Evolutionary conservation across 2,888 invertebrate species (phyloP).

Genomic region (Troglohyphantes excavatus): DNA sequence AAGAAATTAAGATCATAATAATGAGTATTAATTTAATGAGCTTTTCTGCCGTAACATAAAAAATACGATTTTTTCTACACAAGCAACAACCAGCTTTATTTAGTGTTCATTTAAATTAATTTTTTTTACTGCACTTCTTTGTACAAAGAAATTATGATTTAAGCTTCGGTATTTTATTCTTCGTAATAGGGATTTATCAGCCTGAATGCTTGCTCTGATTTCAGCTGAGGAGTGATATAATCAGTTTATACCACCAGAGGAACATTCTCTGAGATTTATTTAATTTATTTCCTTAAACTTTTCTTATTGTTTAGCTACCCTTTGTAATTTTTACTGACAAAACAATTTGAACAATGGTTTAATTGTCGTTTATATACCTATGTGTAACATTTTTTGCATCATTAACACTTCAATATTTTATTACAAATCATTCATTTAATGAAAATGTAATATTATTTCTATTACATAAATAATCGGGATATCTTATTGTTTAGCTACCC

Average conservation of each 20-base stretch:
- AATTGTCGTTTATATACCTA: too few relatives aligned
- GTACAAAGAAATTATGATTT: constrained; percentile 74
- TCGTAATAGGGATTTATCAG: constrained; percentile 66
- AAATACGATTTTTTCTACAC: neutral
- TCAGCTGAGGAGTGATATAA: constrained; percentile 37
- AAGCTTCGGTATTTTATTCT: constrained; percentile 54
- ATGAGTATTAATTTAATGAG: constrained; percentile 79
- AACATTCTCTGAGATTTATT: constrained; percentile 48
- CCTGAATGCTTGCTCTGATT: constrained; percentile 28
- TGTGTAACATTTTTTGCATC: too few relatives aligned
- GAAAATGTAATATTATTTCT: too few relatives aligned
- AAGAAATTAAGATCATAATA: constrained; percentile 78
- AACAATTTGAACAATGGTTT: neutral
- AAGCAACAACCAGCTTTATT: neutral
- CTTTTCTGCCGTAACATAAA: constrained; percentile 26
- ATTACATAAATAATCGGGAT: too few relatives aligned
- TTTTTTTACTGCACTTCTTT: constrained; percentile 26
- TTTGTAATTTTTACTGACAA: neutral
- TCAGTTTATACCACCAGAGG: constrained; percentile 34
- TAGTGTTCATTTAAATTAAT: constrained; percentile 4
- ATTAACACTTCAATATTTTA: too few relatives aligned
- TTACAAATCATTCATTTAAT: too few relatives aligned
- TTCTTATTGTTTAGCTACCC: neutral
- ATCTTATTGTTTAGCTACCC: neutral
- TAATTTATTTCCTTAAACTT: neutral